Conservation (phyloP, 2,113 vertebrate genomes). For the Melanostigma gelatinosum region DNA sequence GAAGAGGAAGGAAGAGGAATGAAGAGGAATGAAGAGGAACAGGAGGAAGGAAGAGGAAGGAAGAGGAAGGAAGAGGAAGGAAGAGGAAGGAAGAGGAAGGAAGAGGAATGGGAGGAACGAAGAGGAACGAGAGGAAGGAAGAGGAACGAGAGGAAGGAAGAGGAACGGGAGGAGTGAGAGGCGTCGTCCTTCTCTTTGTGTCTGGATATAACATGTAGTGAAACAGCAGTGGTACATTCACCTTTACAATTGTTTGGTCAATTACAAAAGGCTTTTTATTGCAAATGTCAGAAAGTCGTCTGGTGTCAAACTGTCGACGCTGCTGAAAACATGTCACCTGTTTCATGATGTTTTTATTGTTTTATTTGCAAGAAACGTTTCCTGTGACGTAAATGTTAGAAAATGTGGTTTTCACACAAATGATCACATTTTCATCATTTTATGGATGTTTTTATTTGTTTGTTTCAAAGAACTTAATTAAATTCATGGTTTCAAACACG, state of each 20-base stretch:
- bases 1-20: too few species aligned
- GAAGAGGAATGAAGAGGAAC: background rate
- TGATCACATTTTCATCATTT: too few species aligned
- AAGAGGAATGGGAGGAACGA: background rate
- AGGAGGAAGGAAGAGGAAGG: too few species aligned
- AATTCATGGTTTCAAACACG: background rate
- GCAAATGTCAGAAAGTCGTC: constrained; percentile 47
- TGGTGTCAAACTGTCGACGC: background rate
- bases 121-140: background rate
- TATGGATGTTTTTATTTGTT: too few species aligned
- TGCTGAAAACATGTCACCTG: background rate
- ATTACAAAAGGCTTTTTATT: constrained; percentile 50
- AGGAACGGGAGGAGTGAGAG: background rate
- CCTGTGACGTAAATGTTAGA: background rate
- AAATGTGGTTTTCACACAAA: background rate
- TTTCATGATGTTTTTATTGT: background rate
- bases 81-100: background rate
- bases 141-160: too few species aligned
- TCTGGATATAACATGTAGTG: constrained; percentile 15
- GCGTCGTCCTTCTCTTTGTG: background rate
- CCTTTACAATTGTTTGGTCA: constrained; percentile 68
- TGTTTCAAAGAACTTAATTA: background rate
- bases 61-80: background rate
- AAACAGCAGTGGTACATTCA: constrained; percentile 58
- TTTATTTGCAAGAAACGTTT: background rate